phyloP scores from a whole-genome alignment of 2,888 invertebrate species.

The Elegia similella region DNA sequence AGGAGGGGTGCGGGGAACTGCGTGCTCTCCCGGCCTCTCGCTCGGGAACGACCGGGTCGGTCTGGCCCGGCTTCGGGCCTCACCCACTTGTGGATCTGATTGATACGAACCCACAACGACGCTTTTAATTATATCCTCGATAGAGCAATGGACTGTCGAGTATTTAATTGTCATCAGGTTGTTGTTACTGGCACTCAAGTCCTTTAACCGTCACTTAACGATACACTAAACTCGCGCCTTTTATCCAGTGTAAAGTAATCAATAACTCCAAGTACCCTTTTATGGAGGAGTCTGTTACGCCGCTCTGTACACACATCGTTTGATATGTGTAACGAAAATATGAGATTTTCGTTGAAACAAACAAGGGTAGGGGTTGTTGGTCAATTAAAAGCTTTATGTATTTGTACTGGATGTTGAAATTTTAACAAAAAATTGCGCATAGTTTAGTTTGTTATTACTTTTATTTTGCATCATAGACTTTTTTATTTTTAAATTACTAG shows the following conservation, averaged over 20 bases:
- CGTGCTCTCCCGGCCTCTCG: background rate
- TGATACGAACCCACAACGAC: conserved; percentile 20
- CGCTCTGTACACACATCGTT: conserved; percentile 6
- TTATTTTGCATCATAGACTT: background rate
- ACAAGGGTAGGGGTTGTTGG: background rate
- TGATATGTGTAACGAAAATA: background rate
- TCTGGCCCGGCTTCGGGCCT: conserved; percentile 1
- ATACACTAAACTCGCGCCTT: conserved; percentile 15
- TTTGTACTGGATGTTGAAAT: background rate
- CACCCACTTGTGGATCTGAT: conserved; percentile 32
- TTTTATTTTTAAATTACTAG: too few species aligned
- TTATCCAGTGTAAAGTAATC: background rate
- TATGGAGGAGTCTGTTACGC: background rate
- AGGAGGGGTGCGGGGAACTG: conserved; percentile 14
- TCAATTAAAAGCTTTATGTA: background rate
- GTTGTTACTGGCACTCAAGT: conserved; percentile 20
- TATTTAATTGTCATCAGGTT: conserved; percentile 23
- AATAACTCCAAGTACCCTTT: background rate
- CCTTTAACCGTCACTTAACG: conserved; percentile 20
- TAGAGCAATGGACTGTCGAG: conserved; percentile 22
- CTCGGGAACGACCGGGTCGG: conserved; percentile 11
- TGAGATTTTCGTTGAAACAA: background rate
- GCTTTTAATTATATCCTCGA: conserved; percentile 26
- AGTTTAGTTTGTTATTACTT: background rate
- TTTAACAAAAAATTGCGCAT: background rate